Percentiles rank a stretch among this genome's conserved stretches.
Evolutionary conservation across 2,797 vertebrate genomes (phyloP).

Genomic region (Ctenopoma multispine): DNA sequence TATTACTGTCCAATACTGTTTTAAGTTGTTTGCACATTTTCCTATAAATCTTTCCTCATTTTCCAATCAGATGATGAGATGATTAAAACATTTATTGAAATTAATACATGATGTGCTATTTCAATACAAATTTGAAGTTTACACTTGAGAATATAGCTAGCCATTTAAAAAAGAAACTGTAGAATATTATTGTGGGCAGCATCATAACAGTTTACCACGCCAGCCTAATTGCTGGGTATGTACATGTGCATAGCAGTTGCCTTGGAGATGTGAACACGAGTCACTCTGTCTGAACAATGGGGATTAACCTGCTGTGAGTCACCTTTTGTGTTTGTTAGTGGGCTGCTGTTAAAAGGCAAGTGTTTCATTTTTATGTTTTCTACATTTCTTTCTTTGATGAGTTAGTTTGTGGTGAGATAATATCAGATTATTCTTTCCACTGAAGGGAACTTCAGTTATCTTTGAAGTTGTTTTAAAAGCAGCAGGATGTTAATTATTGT

Average conservation of each 20-base stretch:
- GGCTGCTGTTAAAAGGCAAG: neutral
- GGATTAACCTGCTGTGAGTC: constrained; percentile 6
- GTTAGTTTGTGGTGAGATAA: no score
- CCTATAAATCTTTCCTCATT: neutral
- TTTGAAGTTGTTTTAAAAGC: neutral
- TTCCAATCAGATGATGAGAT: constrained; percentile 1
- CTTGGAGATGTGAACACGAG: neutral
- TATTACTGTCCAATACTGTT: neutral
- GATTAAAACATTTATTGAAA: constrained; percentile 6
- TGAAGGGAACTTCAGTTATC: neutral
- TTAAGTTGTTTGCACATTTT: neutral
- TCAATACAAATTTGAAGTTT: neutral
- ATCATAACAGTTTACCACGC: neutral
- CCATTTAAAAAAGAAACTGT: no score
- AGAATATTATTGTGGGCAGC: neutral
- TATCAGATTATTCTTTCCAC: neutral
- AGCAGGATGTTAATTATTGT: neutral
- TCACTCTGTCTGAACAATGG: neutral
- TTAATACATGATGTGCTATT: no score
- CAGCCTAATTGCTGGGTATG: neutral
- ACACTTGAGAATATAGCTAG: neutral
- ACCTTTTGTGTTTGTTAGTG: neutral
- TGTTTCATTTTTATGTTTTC: constrained; percentile 7
- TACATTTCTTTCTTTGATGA: neutral
- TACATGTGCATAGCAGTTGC: neutral